Evolutionary conservation across 1,140 invertebrate genomes (phyloP), one percentile per base, ranked within the genome.

Genomic region (Drosophila aff.): DNA sequence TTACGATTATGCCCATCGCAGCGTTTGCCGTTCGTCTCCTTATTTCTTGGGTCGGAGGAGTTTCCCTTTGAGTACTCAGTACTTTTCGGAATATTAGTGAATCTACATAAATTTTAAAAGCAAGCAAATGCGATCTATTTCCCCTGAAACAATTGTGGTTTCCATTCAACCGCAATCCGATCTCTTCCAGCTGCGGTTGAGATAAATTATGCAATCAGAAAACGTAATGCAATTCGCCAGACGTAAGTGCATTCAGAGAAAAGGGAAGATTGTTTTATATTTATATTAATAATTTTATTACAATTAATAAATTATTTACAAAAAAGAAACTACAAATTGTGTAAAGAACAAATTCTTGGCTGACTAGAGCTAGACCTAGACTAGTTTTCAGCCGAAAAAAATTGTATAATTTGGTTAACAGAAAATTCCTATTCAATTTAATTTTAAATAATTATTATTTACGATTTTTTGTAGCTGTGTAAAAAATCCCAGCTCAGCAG

Each of bases 131-230:
- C 9, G 31, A 40, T 31, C 31, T 21, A 66, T 13, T n/a, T 21
- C 0, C 11, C 7, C 3, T 1, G 15, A 21, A 53, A 53, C 31
- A 53, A 15, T 33, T 49, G 44, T 36, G 65, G 21, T 8, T 21
- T 2, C 13, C 15, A 13, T 21, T 43, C 11, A 43, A 26, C 18
- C 36, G 43, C 28, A 50, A 43, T 15, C 28, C 26, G 62, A 68
- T 67, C 38, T n/a, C 26, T 33, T 41, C 16, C 31, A 26, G 43
- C 36, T 69, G 66, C 64, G 66, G 66, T 50, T 16, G 15, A 2
- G 0, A 9, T 0, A 8, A 9, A 46, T 68, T 67, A 26, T 44
- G 43, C 64, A 64, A 46, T 13, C 18, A 8, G 11, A 13, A 44
- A 13, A 15, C 13, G 63, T 44, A 36, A 63, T 13, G 23, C 16